Conservation (phyloP, 2,797 vertebrate species). For the Eleutherodactylus coqui region DNA sequence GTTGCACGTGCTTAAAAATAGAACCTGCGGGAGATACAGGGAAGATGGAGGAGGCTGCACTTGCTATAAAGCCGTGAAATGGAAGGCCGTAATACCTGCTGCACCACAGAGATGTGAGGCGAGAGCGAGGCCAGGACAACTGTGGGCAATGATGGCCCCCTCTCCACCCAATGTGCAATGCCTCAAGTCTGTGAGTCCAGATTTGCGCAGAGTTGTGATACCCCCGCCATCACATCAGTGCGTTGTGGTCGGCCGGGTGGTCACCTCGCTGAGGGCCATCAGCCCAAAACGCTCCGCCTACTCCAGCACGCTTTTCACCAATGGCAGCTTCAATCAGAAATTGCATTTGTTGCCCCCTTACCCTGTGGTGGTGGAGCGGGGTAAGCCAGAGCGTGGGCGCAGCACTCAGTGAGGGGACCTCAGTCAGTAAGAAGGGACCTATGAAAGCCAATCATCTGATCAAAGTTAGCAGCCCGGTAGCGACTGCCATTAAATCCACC, state of each 20-base stretch:
- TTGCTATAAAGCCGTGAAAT: constrained; percentile 67
- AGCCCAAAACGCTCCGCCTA: constrained; percentile 73
- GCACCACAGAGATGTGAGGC: constrained; percentile 43
- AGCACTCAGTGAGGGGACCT: constrained; percentile 60
- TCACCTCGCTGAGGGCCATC: constrained; percentile 68
- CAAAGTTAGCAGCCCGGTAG: constrained; percentile 69
- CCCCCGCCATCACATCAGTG: constrained; percentile 70
- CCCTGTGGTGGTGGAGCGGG: constrained; percentile 68
- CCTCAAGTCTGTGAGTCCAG: constrained; percentile 77
- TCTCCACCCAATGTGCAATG: constrained; percentile 68
- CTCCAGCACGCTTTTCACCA: constrained; percentile 52
- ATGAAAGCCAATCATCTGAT: constrained; percentile 75
- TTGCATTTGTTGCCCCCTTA: constrained; percentile 74
- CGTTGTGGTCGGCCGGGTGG: constrained; percentile 67
- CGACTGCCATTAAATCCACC: background rate
- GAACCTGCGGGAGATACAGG: constrained; percentile 34
- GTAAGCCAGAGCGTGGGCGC: constrained; percentile 73
- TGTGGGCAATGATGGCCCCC: constrained; percentile 55
- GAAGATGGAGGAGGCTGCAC: constrained; percentile 72
- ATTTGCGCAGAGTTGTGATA: constrained; percentile 69
- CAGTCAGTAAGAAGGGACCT: constrained; percentile 68
- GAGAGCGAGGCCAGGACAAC: background rate
- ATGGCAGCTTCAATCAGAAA: constrained; percentile 65
- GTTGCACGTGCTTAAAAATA: too few species aligned
- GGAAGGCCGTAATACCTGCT: constrained; percentile 56